Evolutionary conservation across 1,140 invertebrate species (phyloP).

Genomic region (Ostrea edulis): DNA sequence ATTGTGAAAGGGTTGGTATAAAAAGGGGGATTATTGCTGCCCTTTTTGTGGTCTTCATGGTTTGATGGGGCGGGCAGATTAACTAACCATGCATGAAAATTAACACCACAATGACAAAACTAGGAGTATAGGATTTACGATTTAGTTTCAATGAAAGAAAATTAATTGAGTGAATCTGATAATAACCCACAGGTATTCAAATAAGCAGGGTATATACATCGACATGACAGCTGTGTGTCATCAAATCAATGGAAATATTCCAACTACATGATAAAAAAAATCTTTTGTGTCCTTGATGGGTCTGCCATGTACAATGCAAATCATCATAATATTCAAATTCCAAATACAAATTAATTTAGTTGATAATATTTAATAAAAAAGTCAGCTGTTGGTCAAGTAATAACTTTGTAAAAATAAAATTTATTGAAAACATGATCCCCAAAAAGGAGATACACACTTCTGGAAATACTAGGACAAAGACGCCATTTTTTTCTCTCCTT

Average conservation of each 20-base stretch:
- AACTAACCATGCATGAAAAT: neutral
- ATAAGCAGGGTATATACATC: neutral
- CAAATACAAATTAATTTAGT: too few species aligned
- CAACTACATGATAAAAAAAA: too few species aligned
- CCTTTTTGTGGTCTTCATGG: neutral
- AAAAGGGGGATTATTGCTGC: slow-evolving; percentile 1
- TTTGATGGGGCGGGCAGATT: neutral
- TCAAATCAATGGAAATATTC: neutral
- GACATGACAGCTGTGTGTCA: neutral
- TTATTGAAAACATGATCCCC: too few species aligned
- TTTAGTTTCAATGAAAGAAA: neutral
- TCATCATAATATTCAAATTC: too few species aligned
- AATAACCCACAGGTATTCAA: neutral
- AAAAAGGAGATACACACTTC: too few species aligned
- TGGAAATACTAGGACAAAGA: too few species aligned
- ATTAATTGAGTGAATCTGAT: neutral
- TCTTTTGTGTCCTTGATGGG: too few species aligned
- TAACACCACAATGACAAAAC: neutral
- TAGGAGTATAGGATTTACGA: neutral
- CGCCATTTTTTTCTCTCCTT: too few species aligned
- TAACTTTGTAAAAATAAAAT: too few species aligned
- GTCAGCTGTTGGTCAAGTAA: too few species aligned
- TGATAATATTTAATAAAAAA: too few species aligned
- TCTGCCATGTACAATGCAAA: too few species aligned
- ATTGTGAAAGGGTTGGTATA: neutral